Evolutionary conservation across 2,797 vertebrate genomes (phyloP), one percentile per base, ranked within the genome.

Genomic region (Acanthiza pusilla): DNA sequence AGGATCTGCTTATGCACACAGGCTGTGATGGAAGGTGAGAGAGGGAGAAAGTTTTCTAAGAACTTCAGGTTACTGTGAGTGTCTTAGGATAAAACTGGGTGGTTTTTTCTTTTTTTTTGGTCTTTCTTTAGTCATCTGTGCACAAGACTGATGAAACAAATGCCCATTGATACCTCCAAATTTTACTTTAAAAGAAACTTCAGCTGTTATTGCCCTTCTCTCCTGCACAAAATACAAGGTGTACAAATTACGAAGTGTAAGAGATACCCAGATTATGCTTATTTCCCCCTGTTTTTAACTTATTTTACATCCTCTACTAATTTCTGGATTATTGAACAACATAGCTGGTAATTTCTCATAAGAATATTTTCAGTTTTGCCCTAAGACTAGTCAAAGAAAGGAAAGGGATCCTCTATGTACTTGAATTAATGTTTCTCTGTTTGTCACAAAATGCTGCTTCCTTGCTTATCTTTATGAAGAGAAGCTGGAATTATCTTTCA

Each of bases 401-500:
- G 16, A 88, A 30, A 25, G 19, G 38, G 21, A 84, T 62, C 26
- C 6, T 91, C 23, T 78, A 1, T 32, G 13, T 57, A 29, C 40
- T 61, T 66, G 15, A 85, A 72, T 57, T n/a, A 71, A 43, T 21
- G 4, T 86, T 84, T 50, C 13, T 29, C 53, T 89, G n/a, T 65
- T 84, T 21, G 18, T 20, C 20, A 19, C 20, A n/a, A 88, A 85
- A 79, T 38, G 16, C 43, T 86, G 13, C 16, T 84, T 81, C 30
- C 43, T 58, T 71, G 17, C 26, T 84, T 88, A 79, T 23, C 65
- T 88, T 75, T 45, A 75, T 29, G 68, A 90, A 60, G 38, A 76
- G 29, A 81, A 94, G 21, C 14, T 74, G 10, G 36, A 95, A 73
- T 86, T 90, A 45, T 65, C 70, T 93, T 92, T 86, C 36, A 62